phyloP scores from a whole-genome alignment of 2,797 vertebrate genomes.

The Rallus crepitans region DNA sequence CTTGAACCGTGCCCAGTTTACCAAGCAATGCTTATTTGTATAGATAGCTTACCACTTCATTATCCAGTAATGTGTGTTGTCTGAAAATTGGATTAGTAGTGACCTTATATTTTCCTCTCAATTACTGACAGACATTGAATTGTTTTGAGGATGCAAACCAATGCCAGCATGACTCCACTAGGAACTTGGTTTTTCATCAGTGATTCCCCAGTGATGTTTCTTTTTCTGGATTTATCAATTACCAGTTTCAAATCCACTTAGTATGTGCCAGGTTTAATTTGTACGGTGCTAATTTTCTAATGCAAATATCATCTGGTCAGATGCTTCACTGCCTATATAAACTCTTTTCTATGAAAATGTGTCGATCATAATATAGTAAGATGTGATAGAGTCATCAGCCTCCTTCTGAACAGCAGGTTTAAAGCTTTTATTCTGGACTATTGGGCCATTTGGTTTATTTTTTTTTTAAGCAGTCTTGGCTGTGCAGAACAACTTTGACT shows the following conservation, averaged over 20 bases:
- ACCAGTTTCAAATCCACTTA: conserved; percentile 52
- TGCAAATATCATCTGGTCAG: conserved; percentile 6
- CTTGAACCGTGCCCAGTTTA: background rate
- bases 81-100: conserved; percentile 53
- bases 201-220: conserved; percentile 13
- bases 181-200: background rate
- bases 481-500: background rate
- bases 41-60: conserved; percentile 57
- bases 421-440: background rate
- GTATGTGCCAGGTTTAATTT: conserved; percentile 43
- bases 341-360: background rate
- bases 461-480: background rate
- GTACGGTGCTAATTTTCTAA: conserved; percentile 35
- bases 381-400: background rate
- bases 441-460: background rate
- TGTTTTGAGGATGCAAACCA: conserved; percentile 43
- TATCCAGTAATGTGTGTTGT: conserved; percentile 39
- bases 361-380: background rate
- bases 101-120: conserved; percentile 43
- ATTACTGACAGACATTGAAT: conserved; percentile 56
- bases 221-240: conserved; percentile 53
- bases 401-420: background rate
- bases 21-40: conserved; percentile 7
- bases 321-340: background rate
- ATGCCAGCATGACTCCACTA: background rate